Percentiles rank a stretch among this genome's conserved stretches.
Conservation (phyloP, 2,113 vertebrate genomes). For the Athene noctua region DNA sequence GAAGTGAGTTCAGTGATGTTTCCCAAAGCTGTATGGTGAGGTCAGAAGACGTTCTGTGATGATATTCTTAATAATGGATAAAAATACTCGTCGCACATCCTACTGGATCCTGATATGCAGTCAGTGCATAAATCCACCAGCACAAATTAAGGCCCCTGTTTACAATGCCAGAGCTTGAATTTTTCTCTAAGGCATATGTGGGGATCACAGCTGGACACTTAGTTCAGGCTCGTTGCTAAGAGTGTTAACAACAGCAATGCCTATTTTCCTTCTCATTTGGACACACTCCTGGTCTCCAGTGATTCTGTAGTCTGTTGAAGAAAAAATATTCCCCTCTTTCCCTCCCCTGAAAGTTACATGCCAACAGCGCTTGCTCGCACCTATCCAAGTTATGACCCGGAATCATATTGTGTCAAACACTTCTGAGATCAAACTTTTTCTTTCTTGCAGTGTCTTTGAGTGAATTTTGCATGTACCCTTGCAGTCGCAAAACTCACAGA, state of each 20-base stretch:
- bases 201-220: neutral
- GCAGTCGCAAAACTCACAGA: neutral
- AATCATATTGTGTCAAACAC: conserved; percentile 3
- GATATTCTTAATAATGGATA: neutral
- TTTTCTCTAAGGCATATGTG: neutral
- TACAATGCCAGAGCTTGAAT: neutral
- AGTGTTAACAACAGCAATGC: neutral
- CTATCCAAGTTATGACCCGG: neutral
- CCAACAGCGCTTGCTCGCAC: conserved; percentile 7
- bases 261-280: neutral
- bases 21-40: neutral
- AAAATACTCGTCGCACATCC: neutral
- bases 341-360: neutral
- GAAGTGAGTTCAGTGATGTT: neutral
- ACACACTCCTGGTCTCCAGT: neutral
- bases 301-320: conserved; percentile 11
- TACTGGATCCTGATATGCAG: neutral
- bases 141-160: neutral
- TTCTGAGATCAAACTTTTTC: neutral
- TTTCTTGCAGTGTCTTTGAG: neutral
- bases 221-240: neutral
- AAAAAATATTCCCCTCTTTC: neutral
- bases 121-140: neutral
- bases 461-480: conserved; percentile 18
- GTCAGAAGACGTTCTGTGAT: neutral